Conservation (phyloP, 1,140 invertebrate genomes). For the Saccostrea echinata region DNA sequence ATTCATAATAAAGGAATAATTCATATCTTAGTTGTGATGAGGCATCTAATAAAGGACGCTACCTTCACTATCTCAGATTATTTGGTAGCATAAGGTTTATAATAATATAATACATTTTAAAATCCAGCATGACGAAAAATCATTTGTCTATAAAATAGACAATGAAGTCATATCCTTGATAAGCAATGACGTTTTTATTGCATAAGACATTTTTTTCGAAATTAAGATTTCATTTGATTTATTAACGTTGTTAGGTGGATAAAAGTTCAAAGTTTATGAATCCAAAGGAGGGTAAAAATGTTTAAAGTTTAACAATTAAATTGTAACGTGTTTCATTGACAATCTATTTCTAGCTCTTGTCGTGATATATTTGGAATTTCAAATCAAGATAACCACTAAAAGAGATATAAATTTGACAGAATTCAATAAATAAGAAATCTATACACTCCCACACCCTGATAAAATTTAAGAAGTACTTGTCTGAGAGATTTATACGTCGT, state of each 20-base stretch:
- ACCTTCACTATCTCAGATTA: too few species aligned
- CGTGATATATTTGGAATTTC: not conserved
- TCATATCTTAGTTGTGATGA: too few species aligned
- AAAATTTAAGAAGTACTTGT: not conserved
- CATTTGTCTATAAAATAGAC: too few species aligned
- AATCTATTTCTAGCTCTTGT: not conserved
- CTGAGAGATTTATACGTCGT: not conserved
- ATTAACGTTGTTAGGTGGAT: not conserved
- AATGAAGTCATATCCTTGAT: too few species aligned
- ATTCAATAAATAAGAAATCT: not conserved
- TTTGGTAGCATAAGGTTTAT: too few species aligned
- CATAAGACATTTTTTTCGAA: too few species aligned
- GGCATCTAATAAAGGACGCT: too few species aligned
- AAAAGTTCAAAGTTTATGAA: not conserved
- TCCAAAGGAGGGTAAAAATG: not conserved
- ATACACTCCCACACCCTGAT: not conserved
- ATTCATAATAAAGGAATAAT: too few species aligned
- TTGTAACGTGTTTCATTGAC: not conserved
- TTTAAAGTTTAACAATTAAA: not conserved
- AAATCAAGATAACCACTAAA: not conserved
- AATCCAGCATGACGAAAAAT: too few species aligned
- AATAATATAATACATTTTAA: too few species aligned
- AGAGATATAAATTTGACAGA: constrained; percentile 29
- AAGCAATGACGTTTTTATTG: too few species aligned
- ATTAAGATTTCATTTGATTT: not conserved